Evolutionary conservation across 2,797 vertebrate genomes (phyloP), one percentile per base, ranked within the genome.

Genomic region (Dicrostonyx torquatus): DNA sequence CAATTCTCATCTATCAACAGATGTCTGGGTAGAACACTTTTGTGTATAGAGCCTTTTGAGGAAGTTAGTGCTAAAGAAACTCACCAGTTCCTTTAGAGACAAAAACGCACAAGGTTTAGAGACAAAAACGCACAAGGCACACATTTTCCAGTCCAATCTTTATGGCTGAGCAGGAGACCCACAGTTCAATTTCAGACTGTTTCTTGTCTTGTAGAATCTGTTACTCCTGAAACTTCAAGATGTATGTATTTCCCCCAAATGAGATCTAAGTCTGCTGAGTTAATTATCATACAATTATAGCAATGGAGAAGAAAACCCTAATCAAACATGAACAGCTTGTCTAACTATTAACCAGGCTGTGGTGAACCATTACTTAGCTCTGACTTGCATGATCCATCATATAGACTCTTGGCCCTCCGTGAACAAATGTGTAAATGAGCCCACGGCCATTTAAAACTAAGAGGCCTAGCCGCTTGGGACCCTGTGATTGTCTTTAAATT

Each of bases 341-440:
- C 97, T 97, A 98, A 98, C 96, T 97, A 98, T 98, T 98, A 98
- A 98, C 98, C 90, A 97, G 96, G 60, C 95, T 96, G 78, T 97
- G 86, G 98, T 98, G 95, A 98, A 98, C 98, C 96, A 98, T 98
- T 98, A 97, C 96, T 97, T 98, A 97, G 94, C 94, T 98, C 96
- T 98, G 97, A 97, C 97, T 98, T 97, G 96, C 93, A 84, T 94
- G 97, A 98, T 98, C 97, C 82, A 95, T 98, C 94, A 97, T 94
- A 98, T 93, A 98, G 95, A 98, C 97, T 98, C 97, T 80, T 94
- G 97, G 97, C 94, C 98, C 95, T 94, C 95, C 75, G 93, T 97
- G 98, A 97, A 97, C 96, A 98, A 98, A 98, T 97, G 96, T 97
- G 96, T 97, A 98, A 98, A 98, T 96, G 97, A 98, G 97, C 97